A percentile compares a stretch with the other conserved stretches of the same genome.
These are phyloP conservation scores for Arion vulgaris DNA, from an alignment of 1,140 invertebrate genomes.

Conservation along the genomic window DNA sequence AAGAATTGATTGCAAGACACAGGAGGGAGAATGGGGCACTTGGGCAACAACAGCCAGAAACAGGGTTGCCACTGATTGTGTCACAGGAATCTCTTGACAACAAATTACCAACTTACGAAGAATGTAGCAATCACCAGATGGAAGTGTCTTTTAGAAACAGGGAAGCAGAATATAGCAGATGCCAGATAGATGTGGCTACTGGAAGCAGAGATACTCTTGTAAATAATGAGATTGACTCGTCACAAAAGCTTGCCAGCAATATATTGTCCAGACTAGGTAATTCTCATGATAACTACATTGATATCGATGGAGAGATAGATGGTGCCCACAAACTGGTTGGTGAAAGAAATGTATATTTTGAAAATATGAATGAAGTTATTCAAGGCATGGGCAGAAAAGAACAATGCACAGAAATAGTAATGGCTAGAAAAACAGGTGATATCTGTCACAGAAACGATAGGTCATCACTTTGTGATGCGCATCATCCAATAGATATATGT, in stretches of 20 bases:
- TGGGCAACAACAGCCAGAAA: not conserved
- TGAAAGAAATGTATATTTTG: conserved; percentile 1
- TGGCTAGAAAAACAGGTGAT: not conserved
- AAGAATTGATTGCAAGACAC: conserved; percentile 11
- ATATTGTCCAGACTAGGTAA: not conserved
- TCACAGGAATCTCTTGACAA: not conserved
- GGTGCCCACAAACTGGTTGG: not conserved
- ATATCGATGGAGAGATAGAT: not conserved
- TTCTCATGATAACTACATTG: not conserved
- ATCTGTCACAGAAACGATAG: not conserved
- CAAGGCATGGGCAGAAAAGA: not conserved
- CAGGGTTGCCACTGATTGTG: not conserved
- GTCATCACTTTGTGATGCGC: too few species aligned
- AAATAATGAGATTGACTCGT: not conserved
- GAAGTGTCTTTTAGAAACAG: not conserved
- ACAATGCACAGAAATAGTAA: not conserved
- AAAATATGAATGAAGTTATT: not conserved
- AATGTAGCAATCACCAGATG: not conserved
- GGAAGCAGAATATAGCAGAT: not conserved
- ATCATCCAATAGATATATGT: too few species aligned
- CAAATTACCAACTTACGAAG: conserved; percentile 19
- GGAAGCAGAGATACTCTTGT: too few species aligned
- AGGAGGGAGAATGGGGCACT: not conserved
- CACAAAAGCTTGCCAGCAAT: not conserved
- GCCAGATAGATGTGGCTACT: too few species aligned